Evolutionary conservation across 2,888 invertebrate species (phyloP).

Genomic region (Xanthorhoe spadicearia): DNA sequence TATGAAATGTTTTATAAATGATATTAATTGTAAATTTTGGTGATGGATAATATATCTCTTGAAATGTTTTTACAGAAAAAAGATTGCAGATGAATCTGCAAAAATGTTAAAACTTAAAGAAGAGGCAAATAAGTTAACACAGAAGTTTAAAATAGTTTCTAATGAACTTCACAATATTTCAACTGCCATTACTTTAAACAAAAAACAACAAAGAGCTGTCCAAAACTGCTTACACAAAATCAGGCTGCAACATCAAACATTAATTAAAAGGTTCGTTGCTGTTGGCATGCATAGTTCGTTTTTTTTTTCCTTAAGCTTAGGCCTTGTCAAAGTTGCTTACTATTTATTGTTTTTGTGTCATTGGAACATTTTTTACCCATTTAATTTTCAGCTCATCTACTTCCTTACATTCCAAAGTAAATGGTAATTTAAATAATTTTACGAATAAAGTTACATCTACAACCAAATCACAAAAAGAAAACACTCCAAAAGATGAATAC

Average conservation of each 20-base stretch:
- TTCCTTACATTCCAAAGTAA: slow-evolving; percentile 66
- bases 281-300: slow-evolving; percentile 3
- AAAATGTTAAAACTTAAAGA: slow-evolving; percentile 75
- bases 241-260: slow-evolving; percentile 72
- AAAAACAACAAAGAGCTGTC: slow-evolving; percentile 69
- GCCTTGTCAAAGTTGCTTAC: slow-evolving; percentile 1
- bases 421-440: slow-evolving; percentile 49
- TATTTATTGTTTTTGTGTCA: slow-evolving; percentile 27
- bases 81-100: slow-evolving; percentile 75
- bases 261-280: slow-evolving; percentile 66
- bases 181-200: slow-evolving; percentile 75
- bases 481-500: slow-evolving; percentile 64
- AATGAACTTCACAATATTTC: slow-evolving; percentile 73
- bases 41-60: slow-evolving; percentile 2
- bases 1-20: slow-evolving; percentile 39
- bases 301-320: neutral
- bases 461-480: slow-evolving; percentile 73
- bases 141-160: slow-evolving; percentile 75
- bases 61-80: slow-evolving; percentile 64
- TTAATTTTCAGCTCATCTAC: slow-evolving; percentile 66
- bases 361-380: slow-evolving; percentile 39
- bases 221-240: slow-evolving; percentile 71
- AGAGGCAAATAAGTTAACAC: slow-evolving; percentile 69
- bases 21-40: neutral
- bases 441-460: slow-evolving; percentile 46